Percentiles rank a stretch among this genome's conserved stretches.
phyloP scores from a whole-genome alignment of 1,140 invertebrate species.

The Chironomus striatipennis region DNA sequence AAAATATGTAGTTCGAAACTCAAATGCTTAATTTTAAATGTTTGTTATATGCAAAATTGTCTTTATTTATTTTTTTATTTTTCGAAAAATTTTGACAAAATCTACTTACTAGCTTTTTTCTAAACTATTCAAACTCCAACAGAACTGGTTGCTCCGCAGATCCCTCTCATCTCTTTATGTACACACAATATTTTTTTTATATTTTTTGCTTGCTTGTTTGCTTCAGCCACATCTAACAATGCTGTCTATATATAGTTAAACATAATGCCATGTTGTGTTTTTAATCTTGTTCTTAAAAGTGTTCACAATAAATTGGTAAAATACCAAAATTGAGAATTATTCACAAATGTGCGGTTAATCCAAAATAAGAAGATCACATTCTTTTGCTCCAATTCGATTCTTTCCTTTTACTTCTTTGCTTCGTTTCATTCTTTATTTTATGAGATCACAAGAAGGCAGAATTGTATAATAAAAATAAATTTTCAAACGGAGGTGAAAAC shows the following conservation, averaged over 20 bases:
- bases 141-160: background rate
- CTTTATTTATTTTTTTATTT: background rate
- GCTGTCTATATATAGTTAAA: background rate
- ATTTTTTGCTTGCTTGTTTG: too few relatives aligned
- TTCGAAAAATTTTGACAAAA: background rate
- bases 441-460: background rate
- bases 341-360: background rate
- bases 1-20: background rate
- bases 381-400: background rate
- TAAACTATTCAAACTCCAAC: background rate
- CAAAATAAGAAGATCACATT: background rate
- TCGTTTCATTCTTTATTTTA: background rate
- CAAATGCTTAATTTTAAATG: background rate
- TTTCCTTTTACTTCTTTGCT: background rate
- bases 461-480: background rate
- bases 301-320: slow-evolving; percentile 14
- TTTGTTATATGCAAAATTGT: background rate
- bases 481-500: background rate
- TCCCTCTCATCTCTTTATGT: background rate
- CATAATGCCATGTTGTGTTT: background rate
- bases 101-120: background rate
- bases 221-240: too few relatives aligned
- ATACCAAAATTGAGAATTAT: background rate
- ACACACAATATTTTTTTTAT: background rate
- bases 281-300: slow-evolving; percentile 6